Conservation (phyloP, 1,140 invertebrate genomes). For the Adelges cooleyi region DNA sequence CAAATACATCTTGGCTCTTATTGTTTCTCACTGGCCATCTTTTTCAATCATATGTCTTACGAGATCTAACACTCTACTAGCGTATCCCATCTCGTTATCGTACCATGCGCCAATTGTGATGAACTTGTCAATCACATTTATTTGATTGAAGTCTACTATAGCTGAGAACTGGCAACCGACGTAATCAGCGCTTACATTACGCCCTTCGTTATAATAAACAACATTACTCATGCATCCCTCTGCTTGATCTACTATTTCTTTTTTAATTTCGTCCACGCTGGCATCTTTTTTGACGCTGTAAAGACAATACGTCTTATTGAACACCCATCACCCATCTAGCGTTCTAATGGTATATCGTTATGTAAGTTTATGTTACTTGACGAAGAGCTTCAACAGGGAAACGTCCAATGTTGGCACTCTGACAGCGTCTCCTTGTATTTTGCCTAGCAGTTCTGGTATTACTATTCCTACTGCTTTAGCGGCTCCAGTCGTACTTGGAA, state of each 20-base stretch:
- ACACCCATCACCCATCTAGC: no score
- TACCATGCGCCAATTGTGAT: not conserved
- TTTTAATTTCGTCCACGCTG: not conserved
- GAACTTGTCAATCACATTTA: not conserved
- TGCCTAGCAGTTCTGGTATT: slow-evolving; percentile 52
- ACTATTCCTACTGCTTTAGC: slow-evolving; percentile 64
- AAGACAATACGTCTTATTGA: no score
- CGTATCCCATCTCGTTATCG: not conserved
- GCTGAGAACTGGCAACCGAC: not conserved
- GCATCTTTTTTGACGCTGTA: not conserved
- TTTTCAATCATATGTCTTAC: not conserved
- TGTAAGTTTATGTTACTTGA: no score
- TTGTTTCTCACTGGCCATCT: no score
- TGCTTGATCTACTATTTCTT: not conserved
- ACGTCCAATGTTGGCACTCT: slow-evolving; percentile 62
- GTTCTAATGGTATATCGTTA: no score
- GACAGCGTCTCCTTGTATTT: slow-evolving; percentile 59
- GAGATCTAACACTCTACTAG: not conserved
- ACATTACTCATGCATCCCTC: not conserved
- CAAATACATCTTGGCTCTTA: no score
- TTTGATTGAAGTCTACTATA: not conserved
- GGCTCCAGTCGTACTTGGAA: slow-evolving; percentile 64
- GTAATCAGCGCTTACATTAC: not conserved
- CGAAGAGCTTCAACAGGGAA: slow-evolving; percentile 38
- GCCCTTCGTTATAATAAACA: not conserved